phyloP scores from a whole-genome alignment of 2,113 vertebrate genomes.

The Lontra canadensis region DNA sequence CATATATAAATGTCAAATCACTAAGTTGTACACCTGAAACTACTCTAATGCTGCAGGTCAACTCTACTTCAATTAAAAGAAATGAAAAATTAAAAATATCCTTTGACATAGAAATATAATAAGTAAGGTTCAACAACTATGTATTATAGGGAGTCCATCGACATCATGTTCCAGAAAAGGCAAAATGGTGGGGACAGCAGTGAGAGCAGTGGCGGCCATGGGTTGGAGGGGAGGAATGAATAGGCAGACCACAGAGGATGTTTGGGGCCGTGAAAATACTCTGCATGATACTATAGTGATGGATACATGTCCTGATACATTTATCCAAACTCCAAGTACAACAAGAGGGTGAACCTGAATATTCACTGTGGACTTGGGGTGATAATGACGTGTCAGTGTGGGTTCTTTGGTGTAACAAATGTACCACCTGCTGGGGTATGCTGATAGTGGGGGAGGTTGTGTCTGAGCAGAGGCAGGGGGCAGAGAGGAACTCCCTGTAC shows the following conservation, averaged over 20 bases:
- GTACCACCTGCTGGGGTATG: fast-evolving
- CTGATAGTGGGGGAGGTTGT: not conserved
- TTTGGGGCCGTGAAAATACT: not conserved
- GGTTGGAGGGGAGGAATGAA: not conserved
- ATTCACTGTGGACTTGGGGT: not conserved
- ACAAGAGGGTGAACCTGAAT: not conserved
- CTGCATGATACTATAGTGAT: not conserved
- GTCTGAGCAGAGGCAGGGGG: fast-evolving
- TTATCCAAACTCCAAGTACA: not conserved
- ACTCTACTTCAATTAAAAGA: not conserved
- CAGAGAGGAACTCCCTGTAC: not conserved
- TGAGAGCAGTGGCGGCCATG: not conserved
- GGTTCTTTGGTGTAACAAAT: not conserved
- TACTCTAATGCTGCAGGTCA: not conserved
- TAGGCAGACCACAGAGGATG: not conserved
- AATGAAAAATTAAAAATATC: not conserved
- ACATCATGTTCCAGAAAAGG: not conserved
- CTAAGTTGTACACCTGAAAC: not conserved
- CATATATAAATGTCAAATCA: not conserved
- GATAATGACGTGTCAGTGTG: not conserved
- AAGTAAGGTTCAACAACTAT: not conserved
- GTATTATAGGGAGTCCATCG: not conserved
- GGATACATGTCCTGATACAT: not conserved
- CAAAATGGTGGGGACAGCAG: not conserved
- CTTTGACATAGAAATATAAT: not conserved